phyloP scores from a whole-genome alignment of 1,140 invertebrate species.

The Eriosoma lanigerum region DNA sequence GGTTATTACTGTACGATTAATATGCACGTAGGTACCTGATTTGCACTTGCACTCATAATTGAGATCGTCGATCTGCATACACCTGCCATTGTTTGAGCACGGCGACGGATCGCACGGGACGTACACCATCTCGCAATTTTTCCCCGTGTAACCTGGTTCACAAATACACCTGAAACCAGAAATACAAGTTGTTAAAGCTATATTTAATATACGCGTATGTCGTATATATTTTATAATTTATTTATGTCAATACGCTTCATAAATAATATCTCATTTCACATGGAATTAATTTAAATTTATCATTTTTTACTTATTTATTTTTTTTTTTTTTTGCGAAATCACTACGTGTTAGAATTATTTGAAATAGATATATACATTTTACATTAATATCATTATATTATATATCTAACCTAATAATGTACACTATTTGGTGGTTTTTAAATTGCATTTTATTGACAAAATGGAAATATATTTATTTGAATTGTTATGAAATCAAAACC shows the following conservation, averaged over 20 bases:
- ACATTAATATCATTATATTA: background rate
- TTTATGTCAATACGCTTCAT: background rate
- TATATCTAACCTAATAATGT: background rate
- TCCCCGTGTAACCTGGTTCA: slow-evolving; percentile 82
- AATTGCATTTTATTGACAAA: too few relatives aligned
- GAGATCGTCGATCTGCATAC: slow-evolving; percentile 72
- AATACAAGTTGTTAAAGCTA: slow-evolving; percentile 49
- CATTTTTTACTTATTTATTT: background rate
- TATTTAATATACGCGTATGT: slow-evolving; percentile 12
- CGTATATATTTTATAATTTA: too few relatives aligned
- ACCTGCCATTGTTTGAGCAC: slow-evolving; percentile 85
- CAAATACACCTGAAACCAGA: slow-evolving; percentile 78
- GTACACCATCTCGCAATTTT: slow-evolving; percentile 86
- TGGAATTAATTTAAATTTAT: background rate
- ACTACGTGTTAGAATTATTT: background rate
- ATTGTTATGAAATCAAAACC: background rate
- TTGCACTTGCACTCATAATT: slow-evolving; percentile 84
- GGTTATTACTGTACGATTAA: background rate
- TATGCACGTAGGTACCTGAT: slow-evolving; percentile 69
- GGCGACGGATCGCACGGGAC: slow-evolving; percentile 87
- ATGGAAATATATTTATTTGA: background rate
- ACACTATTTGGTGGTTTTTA: too few relatives aligned
- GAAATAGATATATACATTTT: background rate
- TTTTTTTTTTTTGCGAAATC: too few relatives aligned
- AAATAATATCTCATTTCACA: slow-evolving; percentile 25